Evolutionary conservation across 2,888 invertebrate genomes (phyloP).

Genomic region (Lymantria dispar): DNA sequence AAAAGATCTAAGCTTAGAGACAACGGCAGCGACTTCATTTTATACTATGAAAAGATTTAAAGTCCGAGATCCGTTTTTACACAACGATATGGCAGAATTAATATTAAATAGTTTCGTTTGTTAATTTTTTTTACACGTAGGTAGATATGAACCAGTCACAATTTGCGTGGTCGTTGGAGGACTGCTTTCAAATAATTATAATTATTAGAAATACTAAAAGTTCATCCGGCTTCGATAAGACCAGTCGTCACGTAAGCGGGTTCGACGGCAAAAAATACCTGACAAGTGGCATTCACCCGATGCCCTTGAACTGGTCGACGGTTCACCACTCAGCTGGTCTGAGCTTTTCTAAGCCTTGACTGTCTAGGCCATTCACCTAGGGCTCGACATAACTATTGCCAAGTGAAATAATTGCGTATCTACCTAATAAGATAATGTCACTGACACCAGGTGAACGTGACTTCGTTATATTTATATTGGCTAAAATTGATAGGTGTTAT

Average conservation of each 20-base stretch:
- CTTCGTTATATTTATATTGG: constrained; percentile 26
- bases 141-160: too few species aligned
- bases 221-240: constrained; percentile 67
- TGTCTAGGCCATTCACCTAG: constrained; percentile 72
- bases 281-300: constrained; percentile 76
- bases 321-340: constrained; percentile 72
- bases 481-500: background rate
- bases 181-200: too few species aligned
- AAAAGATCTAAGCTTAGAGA: too few species aligned
- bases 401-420: constrained; percentile 32
- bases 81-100: too few species aligned
- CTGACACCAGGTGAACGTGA: constrained; percentile 30
- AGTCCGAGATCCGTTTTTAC: too few species aligned
- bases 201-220: constrained; percentile 47
- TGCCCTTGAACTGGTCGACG: constrained; percentile 73
- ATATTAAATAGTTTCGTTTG: too few species aligned
- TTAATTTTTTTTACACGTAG: too few species aligned
- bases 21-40: too few species aligned
- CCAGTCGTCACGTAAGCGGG: constrained; percentile 65
- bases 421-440: constrained; percentile 21
- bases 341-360: constrained; percentile 68
- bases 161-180: too few species aligned
- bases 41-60: too few species aligned
- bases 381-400: constrained; percentile 48
- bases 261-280: constrained; percentile 69